Evolutionary conservation across 2,113 vertebrate genomes (phyloP), one percentile per base, ranked within the genome.

Genomic region (Myrmecophaga tridactyla): DNA sequence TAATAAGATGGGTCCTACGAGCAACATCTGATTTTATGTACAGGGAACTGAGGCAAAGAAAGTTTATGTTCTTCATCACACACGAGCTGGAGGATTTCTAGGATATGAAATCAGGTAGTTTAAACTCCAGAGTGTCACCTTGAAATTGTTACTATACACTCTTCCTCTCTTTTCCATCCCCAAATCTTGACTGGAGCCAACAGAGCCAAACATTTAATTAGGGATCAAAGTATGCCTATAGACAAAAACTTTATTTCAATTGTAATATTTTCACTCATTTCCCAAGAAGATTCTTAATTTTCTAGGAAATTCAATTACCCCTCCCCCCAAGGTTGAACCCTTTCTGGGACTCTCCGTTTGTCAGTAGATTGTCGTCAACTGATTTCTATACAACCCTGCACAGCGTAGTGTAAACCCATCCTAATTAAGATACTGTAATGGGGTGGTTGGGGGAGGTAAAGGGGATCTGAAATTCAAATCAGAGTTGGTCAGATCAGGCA

Each of bases 1-100:
- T 69, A 81, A 56, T 70, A 60, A 93, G 63, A 92, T 6, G 53
- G 81, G 58, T 67, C 39, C 14, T 94, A 48, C 80, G 29, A 70
- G 56, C 27, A n/a, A 27, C 56, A 92, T 75, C n/a, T 53, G 25
- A 41, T 53, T 94, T 81, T 70, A 83, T 60, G 82, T 46, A 46
- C 76, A 94, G 36, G 58, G 39, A 89, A 77, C 77, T 27, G n/a
- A 82, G 51, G 88, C 62, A n/a, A 89, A 92, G 75, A 58, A 78
- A 58, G 58, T 48, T 89, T 69, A 70, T 56, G 17, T 51, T 65
- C 77, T 34, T 90, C n/a, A 23, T 20, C 20, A 18, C 8, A 12
- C 3, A 56, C 29, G 58, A 69, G 31, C 27, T 27, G 4, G 8
- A 58, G 12, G 25, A 1, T 20, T 82, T 67, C 67, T 25, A 78